phyloP scores from a whole-genome alignment of 2,797 vertebrate genomes.

The Chelmon rostratus region DNA sequence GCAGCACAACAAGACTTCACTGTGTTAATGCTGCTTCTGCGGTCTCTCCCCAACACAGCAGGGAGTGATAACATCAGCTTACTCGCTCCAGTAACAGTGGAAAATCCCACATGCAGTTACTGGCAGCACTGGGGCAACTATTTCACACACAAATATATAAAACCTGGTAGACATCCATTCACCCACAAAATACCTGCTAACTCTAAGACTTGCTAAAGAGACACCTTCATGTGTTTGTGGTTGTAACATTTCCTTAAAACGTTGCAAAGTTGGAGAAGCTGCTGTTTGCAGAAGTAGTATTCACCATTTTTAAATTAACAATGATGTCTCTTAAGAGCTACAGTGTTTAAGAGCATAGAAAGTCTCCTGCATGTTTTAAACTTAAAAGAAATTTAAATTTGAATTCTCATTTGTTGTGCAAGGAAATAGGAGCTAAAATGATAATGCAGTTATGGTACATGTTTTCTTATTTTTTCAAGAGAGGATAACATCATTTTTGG shows the following conservation, averaged over 20 bases:
- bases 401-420: too few relatives aligned
- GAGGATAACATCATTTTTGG: neutral
- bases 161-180: neutral
- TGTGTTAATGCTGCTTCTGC: neutral
- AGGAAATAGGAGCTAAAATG: neutral
- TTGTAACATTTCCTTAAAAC: neutral
- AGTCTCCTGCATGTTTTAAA: too few relatives aligned
- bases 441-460: neutral
- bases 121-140: neutral
- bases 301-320: too few relatives aligned
- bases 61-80: conserved; percentile 8
- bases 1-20: neutral
- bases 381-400: too few relatives aligned
- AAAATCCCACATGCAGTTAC: conserved; percentile 21
- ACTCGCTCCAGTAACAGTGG: conserved; percentile 3
- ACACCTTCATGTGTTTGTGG: too few relatives aligned
- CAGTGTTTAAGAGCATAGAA: too few relatives aligned
- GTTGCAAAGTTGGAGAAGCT: too few relatives aligned
- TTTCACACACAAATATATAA: neutral
- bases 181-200: neutral
- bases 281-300: too few relatives aligned
- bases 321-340: too few relatives aligned
- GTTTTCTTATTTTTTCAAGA: neutral
- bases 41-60: neutral
- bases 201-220: neutral